Percentiles rank a stretch among this genome's conserved stretches.
phyloP scores from a whole-genome alignment of 2,797 vertebrate genomes.

The Enteromius treurensis region DNA sequence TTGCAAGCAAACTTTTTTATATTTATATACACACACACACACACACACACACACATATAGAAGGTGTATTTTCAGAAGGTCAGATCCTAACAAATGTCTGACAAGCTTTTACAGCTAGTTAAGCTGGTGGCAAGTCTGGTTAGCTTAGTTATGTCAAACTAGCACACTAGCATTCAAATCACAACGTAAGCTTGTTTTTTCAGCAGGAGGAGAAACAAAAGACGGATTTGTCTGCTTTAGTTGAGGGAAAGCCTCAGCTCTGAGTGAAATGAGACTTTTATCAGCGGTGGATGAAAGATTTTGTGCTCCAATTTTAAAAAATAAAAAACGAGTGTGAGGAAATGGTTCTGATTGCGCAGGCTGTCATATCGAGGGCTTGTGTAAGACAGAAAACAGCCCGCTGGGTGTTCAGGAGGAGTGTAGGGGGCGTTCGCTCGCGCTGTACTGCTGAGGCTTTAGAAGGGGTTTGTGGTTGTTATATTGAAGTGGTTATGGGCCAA shows the following conservation, averaged over 20 bases:
- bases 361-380: slow-evolving; percentile 60
- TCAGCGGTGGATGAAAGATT: slow-evolving; percentile 68
- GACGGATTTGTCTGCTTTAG: background rate
- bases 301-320: slow-evolving; percentile 65
- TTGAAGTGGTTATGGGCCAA: slow-evolving; percentile 43
- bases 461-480: slow-evolving; percentile 38
- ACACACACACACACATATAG: too few species aligned
- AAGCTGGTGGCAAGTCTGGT: background rate
- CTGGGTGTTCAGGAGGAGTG: slow-evolving; percentile 49
- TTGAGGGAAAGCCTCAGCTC: slow-evolving; percentile 34
- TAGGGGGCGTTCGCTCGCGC: background rate
- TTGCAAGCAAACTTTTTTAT: too few species aligned
- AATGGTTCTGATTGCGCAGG: slow-evolving; percentile 66
- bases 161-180: background rate
- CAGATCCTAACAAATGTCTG: too few species aligned
- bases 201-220: background rate
- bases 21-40: too few species aligned
- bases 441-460: slow-evolving; percentile 12
- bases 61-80: too few species aligned
- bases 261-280: slow-evolving; percentile 62
- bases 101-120: background rate
- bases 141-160: slow-evolving; percentile 6
- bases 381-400: slow-evolving; percentile 60
- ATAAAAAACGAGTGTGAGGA: slow-evolving; percentile 67
- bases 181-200: background rate